Evolutionary conservation across 2,113 vertebrate species (phyloP).

Genomic region (Procavia capensis): DNA sequence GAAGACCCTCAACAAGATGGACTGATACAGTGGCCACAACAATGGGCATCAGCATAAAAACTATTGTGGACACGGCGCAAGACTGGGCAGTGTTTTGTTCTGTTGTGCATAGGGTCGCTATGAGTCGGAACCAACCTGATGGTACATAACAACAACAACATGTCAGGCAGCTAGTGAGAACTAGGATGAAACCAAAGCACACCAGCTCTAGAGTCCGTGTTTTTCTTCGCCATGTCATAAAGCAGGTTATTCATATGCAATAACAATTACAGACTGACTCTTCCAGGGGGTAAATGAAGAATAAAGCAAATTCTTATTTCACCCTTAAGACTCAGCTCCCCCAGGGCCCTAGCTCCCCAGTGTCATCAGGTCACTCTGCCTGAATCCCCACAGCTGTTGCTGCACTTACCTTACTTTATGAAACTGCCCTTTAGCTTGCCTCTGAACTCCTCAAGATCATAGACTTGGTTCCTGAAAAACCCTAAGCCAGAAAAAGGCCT

Average conservation of each 20-base stretch:
- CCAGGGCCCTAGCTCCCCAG: background rate
- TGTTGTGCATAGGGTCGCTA: too few species aligned
- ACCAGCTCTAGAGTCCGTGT: background rate
- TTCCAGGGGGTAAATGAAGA: background rate
- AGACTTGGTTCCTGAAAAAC: background rate
- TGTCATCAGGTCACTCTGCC: background rate
- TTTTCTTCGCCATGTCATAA: background rate
- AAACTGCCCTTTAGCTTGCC: background rate
- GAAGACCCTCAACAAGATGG: too few species aligned
- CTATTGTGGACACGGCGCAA: too few species aligned
- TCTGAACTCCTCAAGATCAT: background rate
- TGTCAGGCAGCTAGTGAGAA: background rate
- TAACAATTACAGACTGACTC: background rate
- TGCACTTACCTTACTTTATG: background rate
- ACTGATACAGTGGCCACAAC: too few species aligned
- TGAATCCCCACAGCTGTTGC: background rate
- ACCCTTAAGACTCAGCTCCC: background rate
- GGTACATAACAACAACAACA: too few species aligned
- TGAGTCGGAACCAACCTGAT: too few species aligned
- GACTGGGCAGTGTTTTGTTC: too few species aligned
- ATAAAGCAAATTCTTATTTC: background rate
- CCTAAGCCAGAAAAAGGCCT: background rate
- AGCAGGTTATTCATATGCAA: background rate
- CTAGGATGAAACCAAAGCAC: background rate
- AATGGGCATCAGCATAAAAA: too few species aligned